A percentile compares a stretch with the other conserved stretches of the same genome.
These are phyloP conservation scores for Diachasma alloeum DNA, from an alignment of 1,140 invertebrate genomes.

Conservation along the genomic window DNA sequence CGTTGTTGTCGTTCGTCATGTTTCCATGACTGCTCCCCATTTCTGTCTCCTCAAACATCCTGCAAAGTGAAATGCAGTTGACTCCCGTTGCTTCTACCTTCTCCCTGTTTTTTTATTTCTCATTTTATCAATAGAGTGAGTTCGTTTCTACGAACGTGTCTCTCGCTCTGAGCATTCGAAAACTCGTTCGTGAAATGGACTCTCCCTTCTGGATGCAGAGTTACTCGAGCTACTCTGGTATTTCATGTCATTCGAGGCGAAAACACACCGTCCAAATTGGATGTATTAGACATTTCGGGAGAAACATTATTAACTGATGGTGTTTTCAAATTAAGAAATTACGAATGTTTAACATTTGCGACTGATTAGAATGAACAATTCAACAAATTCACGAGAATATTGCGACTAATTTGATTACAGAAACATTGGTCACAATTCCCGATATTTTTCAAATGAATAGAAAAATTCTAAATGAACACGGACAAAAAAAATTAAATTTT, in stretches of 20 bases:
- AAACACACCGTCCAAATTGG: background rate
- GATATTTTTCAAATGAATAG: too few relatives aligned
- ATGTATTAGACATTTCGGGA: background rate
- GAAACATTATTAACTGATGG: too few relatives aligned
- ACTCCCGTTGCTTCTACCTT: background rate
- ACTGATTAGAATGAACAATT: too few relatives aligned
- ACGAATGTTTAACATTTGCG: too few relatives aligned
- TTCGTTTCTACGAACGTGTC: background rate
- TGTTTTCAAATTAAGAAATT: too few relatives aligned
- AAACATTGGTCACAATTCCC: background rate
- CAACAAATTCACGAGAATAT: too few relatives aligned
- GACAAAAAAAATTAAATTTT: too few relatives aligned
- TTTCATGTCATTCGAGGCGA: background rate
- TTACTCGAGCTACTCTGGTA: background rate
- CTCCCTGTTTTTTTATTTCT: background rate
- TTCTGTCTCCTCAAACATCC: slow-evolving; percentile 25
- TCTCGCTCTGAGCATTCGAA: background rate
- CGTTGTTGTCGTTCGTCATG: slow-evolving; percentile 29
- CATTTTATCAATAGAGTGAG: background rate
- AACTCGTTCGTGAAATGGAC: background rate
- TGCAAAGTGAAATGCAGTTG: slow-evolving; percentile 29
- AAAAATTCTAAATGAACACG: too few relatives aligned
- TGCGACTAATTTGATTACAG: background rate
- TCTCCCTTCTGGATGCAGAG: background rate
- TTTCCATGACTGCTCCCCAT: slow-evolving; percentile 28